These are phyloP conservation scores for Brenthis ino DNA, from an alignment of 2,888 invertebrate species.

Conservation along the genomic window DNA sequence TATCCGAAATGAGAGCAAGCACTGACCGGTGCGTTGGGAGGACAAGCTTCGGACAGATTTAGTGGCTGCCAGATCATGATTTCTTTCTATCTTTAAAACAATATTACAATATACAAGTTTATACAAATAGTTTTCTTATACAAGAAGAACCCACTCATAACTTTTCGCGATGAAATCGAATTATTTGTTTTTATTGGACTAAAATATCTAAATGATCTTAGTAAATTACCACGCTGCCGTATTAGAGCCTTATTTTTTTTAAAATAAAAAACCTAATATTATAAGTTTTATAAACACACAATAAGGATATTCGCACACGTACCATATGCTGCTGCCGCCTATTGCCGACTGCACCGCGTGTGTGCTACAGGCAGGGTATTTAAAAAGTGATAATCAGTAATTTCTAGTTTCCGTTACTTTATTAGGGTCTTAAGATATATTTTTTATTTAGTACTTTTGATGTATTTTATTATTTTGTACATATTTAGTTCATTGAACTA, in stretches of 20 bases:
- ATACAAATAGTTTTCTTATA: too few species aligned
- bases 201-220: too few species aligned
- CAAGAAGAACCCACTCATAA: too few species aligned
- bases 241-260: too few species aligned
- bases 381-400: background rate
- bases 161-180: too few species aligned
- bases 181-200: too few species aligned
- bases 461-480: too few species aligned
- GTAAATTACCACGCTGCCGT: too few species aligned
- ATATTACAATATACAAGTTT: background rate
- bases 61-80: conserved; percentile 48
- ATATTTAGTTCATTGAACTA: too few species aligned
- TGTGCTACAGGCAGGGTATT: background rate
- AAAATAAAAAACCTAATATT: too few species aligned
- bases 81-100: background rate
- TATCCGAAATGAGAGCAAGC: conserved; percentile 57
- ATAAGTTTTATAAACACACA: background rate
- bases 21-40: conserved; percentile 48
- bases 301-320: background rate
- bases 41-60: conserved; percentile 46
- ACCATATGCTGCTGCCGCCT: background rate
- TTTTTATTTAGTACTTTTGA: background rate
- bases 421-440: background rate
- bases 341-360: background rate
- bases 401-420: conserved; percentile 2